Evolutionary conservation across 1,140 invertebrate genomes (phyloP).

Genomic region (Ostrea edulis): DNA sequence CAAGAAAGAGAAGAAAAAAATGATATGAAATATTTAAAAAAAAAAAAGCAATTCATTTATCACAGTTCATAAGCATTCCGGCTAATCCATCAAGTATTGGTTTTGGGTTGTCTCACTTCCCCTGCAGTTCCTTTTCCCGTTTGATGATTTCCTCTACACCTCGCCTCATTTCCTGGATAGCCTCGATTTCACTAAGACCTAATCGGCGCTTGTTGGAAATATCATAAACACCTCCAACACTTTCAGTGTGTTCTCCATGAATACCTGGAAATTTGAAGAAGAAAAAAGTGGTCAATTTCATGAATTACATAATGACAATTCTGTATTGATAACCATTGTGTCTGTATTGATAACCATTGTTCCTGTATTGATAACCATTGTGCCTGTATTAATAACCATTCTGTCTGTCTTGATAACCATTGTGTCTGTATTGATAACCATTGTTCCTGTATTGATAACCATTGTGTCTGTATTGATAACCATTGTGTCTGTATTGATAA

Average conservation of each 20-base stretch:
- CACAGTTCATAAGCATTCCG: slow-evolving; percentile 14
- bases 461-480: no score
- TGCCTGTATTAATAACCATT: no score
- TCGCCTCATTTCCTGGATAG: slow-evolving; percentile 71
- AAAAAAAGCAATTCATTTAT: background rate
- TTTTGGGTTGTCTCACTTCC: background rate
- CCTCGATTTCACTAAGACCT: slow-evolving; percentile 73
- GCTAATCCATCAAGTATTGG: background rate
- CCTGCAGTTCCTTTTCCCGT: slow-evolving; percentile 42
- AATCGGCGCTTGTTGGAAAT: slow-evolving; percentile 75
- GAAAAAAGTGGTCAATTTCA: background rate
- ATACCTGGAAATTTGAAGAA: slow-evolving; percentile 83
- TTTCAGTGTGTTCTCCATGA: slow-evolving; percentile 95
- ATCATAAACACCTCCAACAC: slow-evolving; percentile 75
- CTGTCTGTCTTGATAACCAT: no score
- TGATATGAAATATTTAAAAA: background rate
- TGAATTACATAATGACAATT: no score
- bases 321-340: no score
- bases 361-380: no score
- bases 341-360: no score
- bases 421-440: no score
- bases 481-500: no score
- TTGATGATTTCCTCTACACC: slow-evolving; percentile 67
- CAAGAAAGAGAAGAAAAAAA: no score
- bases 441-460: no score